phyloP scores from a whole-genome alignment of 2,888 invertebrate species.

The Uropetala carovei region DNA sequence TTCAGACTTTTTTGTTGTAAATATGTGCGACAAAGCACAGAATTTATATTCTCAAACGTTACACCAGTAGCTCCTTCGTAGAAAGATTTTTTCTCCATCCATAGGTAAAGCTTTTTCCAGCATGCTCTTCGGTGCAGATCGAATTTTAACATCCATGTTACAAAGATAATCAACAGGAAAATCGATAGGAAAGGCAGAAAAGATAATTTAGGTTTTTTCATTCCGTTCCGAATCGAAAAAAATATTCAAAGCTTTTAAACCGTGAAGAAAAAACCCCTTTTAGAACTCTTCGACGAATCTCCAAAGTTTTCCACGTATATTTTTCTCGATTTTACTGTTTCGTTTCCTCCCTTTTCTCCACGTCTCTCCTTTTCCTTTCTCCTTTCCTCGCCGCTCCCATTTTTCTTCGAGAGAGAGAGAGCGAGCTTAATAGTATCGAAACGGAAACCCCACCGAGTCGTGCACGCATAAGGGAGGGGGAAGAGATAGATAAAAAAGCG shows the following conservation, averaged over 20 bases:
- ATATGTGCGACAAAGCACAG: no score
- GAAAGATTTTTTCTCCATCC: neutral
- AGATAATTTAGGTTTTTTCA: neutral
- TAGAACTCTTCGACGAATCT: neutral
- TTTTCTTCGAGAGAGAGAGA: neutral
- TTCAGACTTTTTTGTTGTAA: no score
- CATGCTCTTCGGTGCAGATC: neutral
- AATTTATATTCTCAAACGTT: no score
- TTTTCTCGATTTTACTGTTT: slow-evolving; percentile 26
- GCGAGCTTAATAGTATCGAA: neutral
- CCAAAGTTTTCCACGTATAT: neutral
- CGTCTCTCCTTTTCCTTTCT: neutral
- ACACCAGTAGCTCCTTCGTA: no score
- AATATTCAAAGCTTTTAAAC: neutral
- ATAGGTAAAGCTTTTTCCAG: neutral
- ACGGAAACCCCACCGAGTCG: slow-evolving; percentile 12
- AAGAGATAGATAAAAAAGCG: neutral
- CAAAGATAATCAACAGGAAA: neutral
- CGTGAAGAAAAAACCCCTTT: slow-evolving; percentile 31
- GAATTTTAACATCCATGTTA: neutral
- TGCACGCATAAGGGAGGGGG: neutral
- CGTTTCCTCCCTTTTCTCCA: neutral
- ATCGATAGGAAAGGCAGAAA: slow-evolving; percentile 10
- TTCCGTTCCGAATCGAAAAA: neutral
- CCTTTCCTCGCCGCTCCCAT: neutral